Evolutionary conservation across 2,113 vertebrate genomes (phyloP).

Genomic region (Vidua chalybeata): DNA sequence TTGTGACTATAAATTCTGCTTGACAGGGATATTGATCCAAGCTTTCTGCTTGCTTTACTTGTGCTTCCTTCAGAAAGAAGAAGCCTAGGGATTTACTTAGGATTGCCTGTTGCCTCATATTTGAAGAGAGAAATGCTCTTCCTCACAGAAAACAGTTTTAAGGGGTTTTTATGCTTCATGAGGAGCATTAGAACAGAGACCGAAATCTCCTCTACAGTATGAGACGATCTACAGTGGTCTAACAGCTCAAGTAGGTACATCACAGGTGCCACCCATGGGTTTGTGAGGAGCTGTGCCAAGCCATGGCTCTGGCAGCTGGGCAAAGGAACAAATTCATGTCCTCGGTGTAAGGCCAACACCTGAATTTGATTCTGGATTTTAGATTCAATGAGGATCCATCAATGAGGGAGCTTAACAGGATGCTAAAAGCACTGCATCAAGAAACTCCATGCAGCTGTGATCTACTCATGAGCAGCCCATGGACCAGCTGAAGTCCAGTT

Average conservation of each 20-base stretch:
- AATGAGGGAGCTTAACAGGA: not conserved
- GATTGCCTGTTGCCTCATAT: not conserved
- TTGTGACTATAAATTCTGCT: not conserved
- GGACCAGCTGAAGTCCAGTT: not conserved
- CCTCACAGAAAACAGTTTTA: not conserved
- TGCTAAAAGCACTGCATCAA: not conserved
- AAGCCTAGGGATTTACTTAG: not conserved
- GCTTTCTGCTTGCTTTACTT: not conserved
- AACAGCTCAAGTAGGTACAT: not conserved
- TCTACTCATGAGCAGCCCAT: not conserved
- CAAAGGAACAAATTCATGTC: accelerated
- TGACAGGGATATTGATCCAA: not conserved
- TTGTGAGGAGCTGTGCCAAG: not conserved
- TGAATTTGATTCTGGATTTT: not conserved
- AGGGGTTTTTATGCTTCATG: not conserved
- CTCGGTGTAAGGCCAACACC: not conserved
- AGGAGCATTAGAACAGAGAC: not conserved
- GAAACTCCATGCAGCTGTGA: not conserved
- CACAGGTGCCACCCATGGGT: not conserved
- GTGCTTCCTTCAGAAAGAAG: not conserved
- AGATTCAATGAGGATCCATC: not conserved
- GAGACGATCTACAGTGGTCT: not conserved
- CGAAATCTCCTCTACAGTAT: not conserved
- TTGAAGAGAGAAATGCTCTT: not conserved
- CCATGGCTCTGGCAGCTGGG: accelerated